Conservation (phyloP, 1,140 invertebrate genomes). For the Conus betulinus region DNA sequence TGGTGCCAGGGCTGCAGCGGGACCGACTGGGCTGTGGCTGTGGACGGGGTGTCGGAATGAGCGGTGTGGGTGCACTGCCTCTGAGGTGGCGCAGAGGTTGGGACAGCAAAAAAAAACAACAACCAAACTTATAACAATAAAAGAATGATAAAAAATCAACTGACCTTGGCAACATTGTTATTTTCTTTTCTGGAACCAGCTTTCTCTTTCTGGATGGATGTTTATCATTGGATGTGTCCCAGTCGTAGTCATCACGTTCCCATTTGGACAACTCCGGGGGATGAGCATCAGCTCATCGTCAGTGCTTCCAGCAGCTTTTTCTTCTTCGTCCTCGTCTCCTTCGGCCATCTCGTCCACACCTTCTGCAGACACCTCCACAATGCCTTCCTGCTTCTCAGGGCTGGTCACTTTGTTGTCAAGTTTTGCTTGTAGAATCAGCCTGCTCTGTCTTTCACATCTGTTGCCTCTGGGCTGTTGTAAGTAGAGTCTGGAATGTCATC, state of each 20-base stretch:
- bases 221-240: conserved; percentile 41
- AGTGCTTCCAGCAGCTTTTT: not conserved
- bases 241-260: conserved; percentile 83
- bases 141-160: not conserved
- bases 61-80: too few species aligned
- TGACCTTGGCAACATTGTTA: conserved; percentile 56
- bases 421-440: conserved; percentile 22
- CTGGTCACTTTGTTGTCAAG: conserved; percentile 20
- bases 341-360: conserved; percentile 41
- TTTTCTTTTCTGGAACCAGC: conserved; percentile 47
- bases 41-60: too few species aligned
- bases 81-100: too few species aligned
- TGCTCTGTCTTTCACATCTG: conserved; percentile 8
- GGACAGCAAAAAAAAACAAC: too few species aligned
- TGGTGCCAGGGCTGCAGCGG: too few species aligned
- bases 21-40: too few species aligned
- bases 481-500: not conserved
- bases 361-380: conserved; percentile 41
- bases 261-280: conserved; percentile 89
- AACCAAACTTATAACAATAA: not conserved
- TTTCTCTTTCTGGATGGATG: conserved; percentile 33
- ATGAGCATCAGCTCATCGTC: conserved; percentile 55
- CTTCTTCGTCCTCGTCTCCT: conserved; percentile 36
- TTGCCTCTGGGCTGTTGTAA: conserved; percentile 3
- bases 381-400: conserved; percentile 31